Evolutionary conservation across 53 echinoderm and acorn worm genomes (phyloP).

Genomic region (Holothuria leucospilota): DNA sequence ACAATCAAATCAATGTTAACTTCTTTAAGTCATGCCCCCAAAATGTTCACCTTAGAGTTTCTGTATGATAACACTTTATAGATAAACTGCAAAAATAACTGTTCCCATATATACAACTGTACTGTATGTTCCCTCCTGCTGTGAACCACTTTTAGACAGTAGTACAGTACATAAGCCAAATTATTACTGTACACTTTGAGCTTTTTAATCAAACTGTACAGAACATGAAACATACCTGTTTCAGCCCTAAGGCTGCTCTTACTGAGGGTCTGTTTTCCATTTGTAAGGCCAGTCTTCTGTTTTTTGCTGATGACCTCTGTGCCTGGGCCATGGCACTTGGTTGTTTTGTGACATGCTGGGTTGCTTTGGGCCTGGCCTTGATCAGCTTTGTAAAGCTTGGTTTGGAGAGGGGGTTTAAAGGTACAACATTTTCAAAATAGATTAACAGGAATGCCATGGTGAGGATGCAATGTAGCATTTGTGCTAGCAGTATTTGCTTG

Average conservation of each 20-base stretch:
- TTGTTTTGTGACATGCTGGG: conserved; percentile 56
- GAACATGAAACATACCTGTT: neutral
- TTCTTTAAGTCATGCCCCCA: too few relatives aligned
- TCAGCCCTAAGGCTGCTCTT: conserved; percentile 72
- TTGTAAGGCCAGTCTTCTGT: conserved; percentile 86
- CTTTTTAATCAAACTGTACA: too few relatives aligned
- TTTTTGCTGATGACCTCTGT: conserved; percentile 78
- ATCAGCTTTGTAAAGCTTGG: conserved; percentile 94
- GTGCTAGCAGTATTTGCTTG: too few relatives aligned
- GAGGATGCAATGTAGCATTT: neutral
- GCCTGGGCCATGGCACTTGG: conserved; percentile 79
- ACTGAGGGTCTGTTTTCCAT: conserved; percentile 95
- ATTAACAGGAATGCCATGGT: neutral
- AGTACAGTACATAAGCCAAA: too few relatives aligned
- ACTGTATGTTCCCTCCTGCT: too few relatives aligned
- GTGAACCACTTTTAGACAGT: too few relatives aligned
- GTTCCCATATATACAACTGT: too few relatives aligned
- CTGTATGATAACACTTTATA: too few relatives aligned
- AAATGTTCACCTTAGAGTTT: too few relatives aligned
- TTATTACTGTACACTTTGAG: too few relatives aligned
- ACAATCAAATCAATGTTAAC: too few relatives aligned
- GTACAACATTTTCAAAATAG: neutral
- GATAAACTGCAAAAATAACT: too few relatives aligned
- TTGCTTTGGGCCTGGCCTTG: conserved; percentile 71
- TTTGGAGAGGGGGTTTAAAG: conserved; percentile 23